These are phyloP conservation scores for Heteromormyrus szaboi DNA, from an alignment of 2,797 vertebrate species.

Conservation along the genomic window DNA sequence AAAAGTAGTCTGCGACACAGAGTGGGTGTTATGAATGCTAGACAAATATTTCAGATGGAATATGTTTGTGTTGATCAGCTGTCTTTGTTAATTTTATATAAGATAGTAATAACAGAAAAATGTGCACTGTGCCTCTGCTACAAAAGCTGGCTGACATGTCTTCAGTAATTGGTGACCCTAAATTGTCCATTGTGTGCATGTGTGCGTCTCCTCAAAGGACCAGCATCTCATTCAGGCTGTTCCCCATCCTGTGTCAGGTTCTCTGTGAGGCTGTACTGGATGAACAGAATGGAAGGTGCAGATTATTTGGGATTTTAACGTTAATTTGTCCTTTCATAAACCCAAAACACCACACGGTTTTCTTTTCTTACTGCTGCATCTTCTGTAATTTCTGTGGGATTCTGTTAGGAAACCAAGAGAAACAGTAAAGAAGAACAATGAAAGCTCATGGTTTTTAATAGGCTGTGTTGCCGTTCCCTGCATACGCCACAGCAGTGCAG, in stretches of 20 bases:
- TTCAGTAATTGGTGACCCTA: not conserved
- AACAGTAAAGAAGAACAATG: not conserved
- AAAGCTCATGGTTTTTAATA: not conserved
- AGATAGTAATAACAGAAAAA: not conserved
- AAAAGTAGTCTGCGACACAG: not conserved
- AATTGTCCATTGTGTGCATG: not conserved
- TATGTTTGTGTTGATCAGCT: not conserved
- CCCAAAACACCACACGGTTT: not conserved
- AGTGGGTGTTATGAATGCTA: not conserved
- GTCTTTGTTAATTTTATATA: not conserved
- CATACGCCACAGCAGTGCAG: not conserved
- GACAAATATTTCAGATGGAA: not conserved
- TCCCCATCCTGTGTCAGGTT: not conserved
- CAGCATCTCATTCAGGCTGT: not conserved
- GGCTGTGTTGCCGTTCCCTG: not conserved
- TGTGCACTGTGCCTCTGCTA: not conserved
- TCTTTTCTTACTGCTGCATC: not conserved
- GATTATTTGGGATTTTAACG: not conserved
- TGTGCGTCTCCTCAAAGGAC: not conserved
- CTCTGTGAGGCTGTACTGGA: not conserved
- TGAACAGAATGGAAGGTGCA: not conserved
- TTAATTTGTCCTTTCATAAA: not conserved
- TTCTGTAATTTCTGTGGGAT: not conserved
- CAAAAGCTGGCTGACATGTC: not conserved
- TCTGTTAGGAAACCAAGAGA: not conserved